Base-by-base conservation (phyloP, 2,888 invertebrate species). In the Lordiphosa andalusiaca region DNA sequence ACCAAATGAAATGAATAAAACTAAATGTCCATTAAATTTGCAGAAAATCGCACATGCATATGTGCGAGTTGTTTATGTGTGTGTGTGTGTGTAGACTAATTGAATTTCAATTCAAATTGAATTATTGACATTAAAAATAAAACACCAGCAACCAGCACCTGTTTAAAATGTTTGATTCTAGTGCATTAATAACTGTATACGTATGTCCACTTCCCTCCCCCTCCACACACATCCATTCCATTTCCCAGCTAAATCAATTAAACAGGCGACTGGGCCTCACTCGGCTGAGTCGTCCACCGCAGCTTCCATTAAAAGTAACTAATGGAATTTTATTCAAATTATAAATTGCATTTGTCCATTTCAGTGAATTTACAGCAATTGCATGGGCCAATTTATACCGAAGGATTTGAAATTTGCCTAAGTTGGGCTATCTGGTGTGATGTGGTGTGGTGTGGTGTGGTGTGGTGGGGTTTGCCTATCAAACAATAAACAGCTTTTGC, bases 251-350 rank as follows among this genome's bases (percentile, higher is more conserved):
- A 82, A 76, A 82, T 76, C 72, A 76, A 82, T 76, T 76, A 69
- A 75, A 56, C 23, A 38, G 36, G 40, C 53, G 49, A 50, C 47
- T 52, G 51, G 65, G 51, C 16, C 42, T 21, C 39, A 3, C 35
- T 19, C 6, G 9, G 12, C 33, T 21, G 39, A 46, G 49, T 50
- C 9, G 49, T 50, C 9, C 40, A 59, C 81, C 81, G 59, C 77
- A 80, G 55, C 53, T 39, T 80, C 60, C 76, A 80, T 83, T 80
- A 75, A 65, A 65, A 68, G 53, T 65, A 71, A 68, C 61, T 80
- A 77, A 77, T 77, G 84, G 67, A 76, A 81, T 81, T 81, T 77
- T 65, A 77, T 81, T 69, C 53, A 73, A 71, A 76, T 73, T 77
- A 73, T 77, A 76, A 71, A 73, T 71, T 73, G 66, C 68, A 67